Conservation (phyloP, 2,888 invertebrate genomes). For the Poecilus cupreus region DNA sequence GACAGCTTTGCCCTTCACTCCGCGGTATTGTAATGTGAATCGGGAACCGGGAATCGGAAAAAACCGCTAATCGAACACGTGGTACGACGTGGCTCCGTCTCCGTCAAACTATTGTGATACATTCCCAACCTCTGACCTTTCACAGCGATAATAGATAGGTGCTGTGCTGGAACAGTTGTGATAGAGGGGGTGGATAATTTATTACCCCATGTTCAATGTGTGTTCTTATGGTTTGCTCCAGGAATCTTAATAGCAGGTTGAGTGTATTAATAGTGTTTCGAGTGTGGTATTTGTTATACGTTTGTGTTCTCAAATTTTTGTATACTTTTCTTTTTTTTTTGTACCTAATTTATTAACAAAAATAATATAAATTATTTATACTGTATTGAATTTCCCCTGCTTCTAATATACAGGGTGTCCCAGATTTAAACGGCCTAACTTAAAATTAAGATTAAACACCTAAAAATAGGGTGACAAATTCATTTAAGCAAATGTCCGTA, state of each 20-base stretch:
- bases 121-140: slow-evolving; percentile 23
- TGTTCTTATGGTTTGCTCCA: background rate
- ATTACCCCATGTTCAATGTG: background rate
- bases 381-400: too few species aligned
- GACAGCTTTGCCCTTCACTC: background rate
- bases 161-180: background rate
- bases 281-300: too few species aligned
- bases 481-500: too few species aligned
- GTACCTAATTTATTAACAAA: background rate
- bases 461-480: too few species aligned
- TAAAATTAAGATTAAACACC: too few species aligned
- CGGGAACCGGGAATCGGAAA: background rate
- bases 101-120: slow-evolving; percentile 27
- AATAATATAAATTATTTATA: too few species aligned
- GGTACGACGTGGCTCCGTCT: slow-evolving; percentile 34
- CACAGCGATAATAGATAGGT: background rate
- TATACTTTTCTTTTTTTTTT: background rate
- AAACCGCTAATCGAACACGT: slow-evolving; percentile 41
- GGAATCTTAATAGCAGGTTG: background rate
- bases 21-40: background rate
- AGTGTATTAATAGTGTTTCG: too few species aligned
- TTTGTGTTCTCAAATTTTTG: too few species aligned
- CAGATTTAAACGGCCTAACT: too few species aligned
- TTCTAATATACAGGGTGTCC: too few species aligned
- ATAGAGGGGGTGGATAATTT: slow-evolving; percentile 10